Evolutionary conservation across 2,888 invertebrate genomes (phyloP).

Genomic region (Pterostichus madidus): DNA sequence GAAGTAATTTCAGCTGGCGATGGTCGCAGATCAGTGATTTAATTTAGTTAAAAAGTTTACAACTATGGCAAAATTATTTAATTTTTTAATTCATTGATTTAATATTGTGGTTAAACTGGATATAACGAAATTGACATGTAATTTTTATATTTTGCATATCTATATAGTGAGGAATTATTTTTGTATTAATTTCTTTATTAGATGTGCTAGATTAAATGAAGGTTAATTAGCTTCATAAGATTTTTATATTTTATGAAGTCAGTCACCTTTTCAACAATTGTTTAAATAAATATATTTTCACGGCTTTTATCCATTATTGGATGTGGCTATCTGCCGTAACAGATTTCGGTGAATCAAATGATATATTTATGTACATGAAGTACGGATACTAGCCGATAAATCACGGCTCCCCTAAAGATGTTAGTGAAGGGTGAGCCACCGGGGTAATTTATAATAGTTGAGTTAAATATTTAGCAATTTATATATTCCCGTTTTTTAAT

Average conservation of each 20-base stretch:
- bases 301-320: too few relatives aligned
- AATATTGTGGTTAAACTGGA: constrained; percentile 44
- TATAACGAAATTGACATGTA: constrained; percentile 15
- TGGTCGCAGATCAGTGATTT: constrained; percentile 35
- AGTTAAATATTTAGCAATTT: too few relatives aligned
- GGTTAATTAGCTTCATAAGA: constrained; percentile 36
- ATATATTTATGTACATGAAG: too few relatives aligned
- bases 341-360: too few relatives aligned
- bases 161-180: constrained; percentile 3
- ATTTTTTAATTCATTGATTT: constrained; percentile 41
- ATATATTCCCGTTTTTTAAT: too few relatives aligned
- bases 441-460: too few relatives aligned
- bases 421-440: too few relatives aligned
- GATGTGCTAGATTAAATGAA: constrained; percentile 28
- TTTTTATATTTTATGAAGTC: constrained; percentile 32
- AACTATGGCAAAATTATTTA: constrained; percentile 31
- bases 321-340: too few relatives aligned
- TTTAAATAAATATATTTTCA: background rate
- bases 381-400: too few relatives aligned
- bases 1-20: background rate
- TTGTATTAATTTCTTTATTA: constrained; percentile 13
- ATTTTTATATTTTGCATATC: constrained; percentile 2
- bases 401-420: too few relatives aligned
- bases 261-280: constrained; percentile 24
- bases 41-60: constrained; percentile 33